Base-by-base conservation (phyloP, 2,888 invertebrate species). In the Chironomus riparius region DNA sequence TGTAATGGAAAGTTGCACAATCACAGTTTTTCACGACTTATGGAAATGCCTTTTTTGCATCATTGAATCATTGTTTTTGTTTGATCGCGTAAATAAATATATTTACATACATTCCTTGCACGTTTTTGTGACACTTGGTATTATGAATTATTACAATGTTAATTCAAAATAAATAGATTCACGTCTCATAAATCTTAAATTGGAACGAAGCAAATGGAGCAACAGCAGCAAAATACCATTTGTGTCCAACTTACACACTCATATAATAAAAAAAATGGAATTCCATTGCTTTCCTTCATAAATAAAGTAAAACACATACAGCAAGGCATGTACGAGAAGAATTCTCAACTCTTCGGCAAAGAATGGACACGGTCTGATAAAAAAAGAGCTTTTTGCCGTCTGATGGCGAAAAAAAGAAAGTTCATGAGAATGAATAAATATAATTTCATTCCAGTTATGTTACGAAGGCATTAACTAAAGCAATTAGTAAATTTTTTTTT, bases 331-430 rank as follows among this genome's bases (percentile, higher is more conserved):
- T 7, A 18, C 2, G 56, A 56, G 18, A 56, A 56, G 56, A 56
- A 56, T 56, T 38, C 38, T 38, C 38, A 38, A 7, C 15, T 15
- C 56, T 15, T 56, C 15, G 18, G 56, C n/a, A 69, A 70, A 70
- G 71, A 71, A 71, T 71, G 24, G 71, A 71, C 70, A 70, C 50
- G 70, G 48, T 70, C 70, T 70, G 70, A 70, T 50, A 70, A 70
- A 71, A 71, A 38, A 6, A 22, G 22, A 50, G 24, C 12, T 71
- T 28, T 4, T 65, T 38, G 47, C 18, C 7, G n/a, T 65, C 10
- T 21, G 65, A 13, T 13, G 24, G 18, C 22, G 24, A 47, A 70
- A 47, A 70, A 71, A 71, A 71, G 71, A 71, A 71, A 71, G 71
- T 56, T 22, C 28, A 68, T 24, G 13, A 71, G 71, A 71, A 48